phyloP scores from a whole-genome alignment of 37 sponge, comb jelly and placozoan species.

The Cliona cf. orientalis region DNA sequence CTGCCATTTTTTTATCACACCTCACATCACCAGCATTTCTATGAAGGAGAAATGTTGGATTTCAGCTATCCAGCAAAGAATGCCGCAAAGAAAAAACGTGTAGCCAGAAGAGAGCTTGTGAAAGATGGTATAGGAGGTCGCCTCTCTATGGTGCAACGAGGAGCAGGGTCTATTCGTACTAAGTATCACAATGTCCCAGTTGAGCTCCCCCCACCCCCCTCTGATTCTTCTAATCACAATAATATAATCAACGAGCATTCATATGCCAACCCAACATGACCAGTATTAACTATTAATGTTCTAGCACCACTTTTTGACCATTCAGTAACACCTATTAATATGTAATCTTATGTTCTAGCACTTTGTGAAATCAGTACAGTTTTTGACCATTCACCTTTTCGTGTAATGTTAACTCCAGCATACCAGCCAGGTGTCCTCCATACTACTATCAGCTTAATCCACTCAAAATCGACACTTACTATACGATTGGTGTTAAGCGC shows the following conservation, averaged over 20 bases:
- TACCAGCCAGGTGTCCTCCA: neutral
- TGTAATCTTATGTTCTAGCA: neutral
- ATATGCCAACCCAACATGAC: conserved; percentile 6
- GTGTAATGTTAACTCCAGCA: neutral
- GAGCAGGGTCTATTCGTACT: neutral
- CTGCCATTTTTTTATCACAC: conserved; percentile 13
- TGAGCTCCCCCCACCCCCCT: neutral
- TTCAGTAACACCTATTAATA: neutral
- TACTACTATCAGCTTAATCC: neutral
- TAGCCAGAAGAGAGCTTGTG: neutral
- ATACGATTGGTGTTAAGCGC: neutral
- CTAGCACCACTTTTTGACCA: neutral
- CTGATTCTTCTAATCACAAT: neutral
- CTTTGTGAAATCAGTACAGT: neutral
- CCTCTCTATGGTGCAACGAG: neutral
- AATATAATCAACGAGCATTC: conserved; percentile 15
- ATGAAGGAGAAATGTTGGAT: neutral
- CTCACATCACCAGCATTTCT: neutral
- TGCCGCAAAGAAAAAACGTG: neutral
- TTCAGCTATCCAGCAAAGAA: neutral
- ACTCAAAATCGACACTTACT: neutral
- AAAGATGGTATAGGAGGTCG: neutral
- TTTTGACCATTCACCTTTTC: neutral
- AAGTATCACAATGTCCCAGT: neutral
- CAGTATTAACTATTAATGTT: neutral